Conservation (phyloP, 1,140 invertebrate genomes). For the Drosophila truncata region DNA sequence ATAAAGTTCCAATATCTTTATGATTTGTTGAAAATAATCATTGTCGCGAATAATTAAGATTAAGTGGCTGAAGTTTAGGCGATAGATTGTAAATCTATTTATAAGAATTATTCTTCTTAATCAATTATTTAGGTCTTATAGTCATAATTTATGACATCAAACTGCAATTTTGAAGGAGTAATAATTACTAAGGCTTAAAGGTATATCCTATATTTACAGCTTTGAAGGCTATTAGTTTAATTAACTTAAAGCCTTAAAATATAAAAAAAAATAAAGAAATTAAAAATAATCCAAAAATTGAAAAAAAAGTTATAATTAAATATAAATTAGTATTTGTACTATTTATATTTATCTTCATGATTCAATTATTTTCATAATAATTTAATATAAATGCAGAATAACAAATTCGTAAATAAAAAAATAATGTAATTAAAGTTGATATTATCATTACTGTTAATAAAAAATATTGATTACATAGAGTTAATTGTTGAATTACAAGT, state of each 20-base stretch:
- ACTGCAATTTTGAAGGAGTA: slow-evolving; percentile 87
- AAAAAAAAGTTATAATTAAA: slow-evolving; percentile 81
- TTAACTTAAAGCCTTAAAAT: slow-evolving; percentile 87
- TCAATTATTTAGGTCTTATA: slow-evolving; percentile 84
- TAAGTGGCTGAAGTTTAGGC: slow-evolving; percentile 87
- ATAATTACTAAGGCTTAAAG: slow-evolving; percentile 86
- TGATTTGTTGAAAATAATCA: slow-evolving; percentile 90
- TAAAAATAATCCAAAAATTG: slow-evolving; percentile 75
- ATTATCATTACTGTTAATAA: slow-evolving; percentile 85
- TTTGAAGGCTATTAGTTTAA: slow-evolving; percentile 88
- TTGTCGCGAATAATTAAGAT: slow-evolving; percentile 85
- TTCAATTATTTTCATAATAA: slow-evolving; percentile 84
- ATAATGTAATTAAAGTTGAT: slow-evolving; percentile 86
- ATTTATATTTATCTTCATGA: slow-evolving; percentile 35
- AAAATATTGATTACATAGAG: slow-evolving; percentile 80
- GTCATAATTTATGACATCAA: slow-evolving; percentile 85
- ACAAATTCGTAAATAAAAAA: slow-evolving; percentile 85
- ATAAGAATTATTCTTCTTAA: slow-evolving; percentile 86
- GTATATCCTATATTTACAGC: slow-evolving; percentile 86
- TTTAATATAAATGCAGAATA: slow-evolving; percentile 84
- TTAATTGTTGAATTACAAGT: slow-evolving; percentile 86
- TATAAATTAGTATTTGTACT: slow-evolving; percentile 63
- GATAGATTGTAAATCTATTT: slow-evolving; percentile 87
- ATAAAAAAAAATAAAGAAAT: slow-evolving; percentile 80
- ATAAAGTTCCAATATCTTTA: slow-evolving; percentile 91